These are phyloP conservation scores for Phorcus lineatus DNA, from an alignment of 2,888 invertebrate species.

Conservation along the genomic window DNA sequence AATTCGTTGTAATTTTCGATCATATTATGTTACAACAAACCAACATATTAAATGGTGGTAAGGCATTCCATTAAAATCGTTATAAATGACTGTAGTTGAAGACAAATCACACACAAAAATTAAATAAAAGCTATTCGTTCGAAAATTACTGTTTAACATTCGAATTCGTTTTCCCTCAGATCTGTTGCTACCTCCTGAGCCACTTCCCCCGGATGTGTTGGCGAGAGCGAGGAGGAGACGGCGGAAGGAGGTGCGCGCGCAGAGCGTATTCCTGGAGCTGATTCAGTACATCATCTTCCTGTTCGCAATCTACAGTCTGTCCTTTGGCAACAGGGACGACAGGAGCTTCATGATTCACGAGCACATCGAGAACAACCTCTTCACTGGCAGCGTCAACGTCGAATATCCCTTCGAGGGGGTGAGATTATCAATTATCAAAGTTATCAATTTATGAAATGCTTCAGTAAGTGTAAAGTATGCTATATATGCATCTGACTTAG, in stretches of 20 bases:
- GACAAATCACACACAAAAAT: too few relatives aligned
- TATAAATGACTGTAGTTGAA: too few relatives aligned
- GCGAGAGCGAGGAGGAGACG: conserved; percentile 32
- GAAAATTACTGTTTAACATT: too few relatives aligned
- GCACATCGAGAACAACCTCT: conserved; percentile 42
- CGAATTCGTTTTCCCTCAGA: not conserved
- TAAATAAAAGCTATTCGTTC: too few relatives aligned
- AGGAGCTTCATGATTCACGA: conserved; percentile 48
- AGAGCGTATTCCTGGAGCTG: conserved; percentile 40
- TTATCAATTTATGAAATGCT: too few relatives aligned
- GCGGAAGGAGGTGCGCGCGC: conserved; percentile 35
- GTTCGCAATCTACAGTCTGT: conserved; percentile 54
- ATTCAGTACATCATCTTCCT: conserved; percentile 50
- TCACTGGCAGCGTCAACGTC: conserved; percentile 35
- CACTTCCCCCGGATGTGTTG: conserved; percentile 27
- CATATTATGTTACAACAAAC: too few relatives aligned
- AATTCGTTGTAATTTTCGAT: too few relatives aligned
- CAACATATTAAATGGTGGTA: too few relatives aligned
- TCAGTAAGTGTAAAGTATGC: too few relatives aligned
- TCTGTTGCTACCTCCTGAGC: conserved; percentile 28
- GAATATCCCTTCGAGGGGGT: conserved; percentile 41
- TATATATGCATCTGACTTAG: too few relatives aligned
- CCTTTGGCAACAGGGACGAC: conserved; percentile 56
- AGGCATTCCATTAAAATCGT: too few relatives aligned
- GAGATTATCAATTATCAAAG: not conserved